These are phyloP conservation scores for Prietella phreatophila DNA, from an alignment of 2,113 vertebrate genomes.

Conservation along the genomic window DNA sequence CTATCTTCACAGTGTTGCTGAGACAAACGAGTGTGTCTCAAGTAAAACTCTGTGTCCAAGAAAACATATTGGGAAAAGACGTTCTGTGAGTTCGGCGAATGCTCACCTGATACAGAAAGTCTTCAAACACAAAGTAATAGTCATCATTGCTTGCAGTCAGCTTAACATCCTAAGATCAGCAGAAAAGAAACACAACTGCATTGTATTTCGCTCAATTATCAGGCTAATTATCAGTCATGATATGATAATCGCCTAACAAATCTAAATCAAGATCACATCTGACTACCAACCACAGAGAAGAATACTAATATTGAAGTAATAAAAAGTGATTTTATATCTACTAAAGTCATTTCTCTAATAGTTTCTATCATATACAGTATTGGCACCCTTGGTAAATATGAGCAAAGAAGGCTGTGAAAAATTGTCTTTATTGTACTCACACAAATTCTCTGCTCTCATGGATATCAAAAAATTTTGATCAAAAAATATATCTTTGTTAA, in stretches of 20 bases:
- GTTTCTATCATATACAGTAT: not conserved
- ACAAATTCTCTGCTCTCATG: too few relatives aligned
- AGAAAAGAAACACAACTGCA: slow-evolving; percentile 3
- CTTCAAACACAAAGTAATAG: slow-evolving; percentile 99
- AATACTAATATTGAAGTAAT: not conserved
- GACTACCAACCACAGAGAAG: not conserved
- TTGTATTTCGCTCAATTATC: not conserved
- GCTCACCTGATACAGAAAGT: slow-evolving; percentile 96
- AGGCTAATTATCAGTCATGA: not conserved
- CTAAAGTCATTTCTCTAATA: not conserved
- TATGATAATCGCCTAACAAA: not conserved
- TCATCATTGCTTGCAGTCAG: slow-evolving; percentile 97
- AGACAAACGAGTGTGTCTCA: not conserved
- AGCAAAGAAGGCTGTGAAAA: too few relatives aligned
- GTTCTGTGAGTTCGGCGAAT: not conserved
- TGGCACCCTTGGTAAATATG: too few relatives aligned
- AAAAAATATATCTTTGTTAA: too few relatives aligned
- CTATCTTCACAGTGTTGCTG: not conserved
- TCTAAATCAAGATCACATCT: not conserved
- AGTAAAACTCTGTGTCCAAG: not conserved
- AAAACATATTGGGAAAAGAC: not conserved
- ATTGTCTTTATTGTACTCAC: too few relatives aligned
- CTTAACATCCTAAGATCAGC: slow-evolving; percentile 85
- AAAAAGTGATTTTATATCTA: slow-evolving; percentile 3
- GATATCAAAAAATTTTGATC: too few relatives aligned